Conservation (phyloP, 2,113 vertebrate species). For the Cyanoliseus patagonus region DNA sequence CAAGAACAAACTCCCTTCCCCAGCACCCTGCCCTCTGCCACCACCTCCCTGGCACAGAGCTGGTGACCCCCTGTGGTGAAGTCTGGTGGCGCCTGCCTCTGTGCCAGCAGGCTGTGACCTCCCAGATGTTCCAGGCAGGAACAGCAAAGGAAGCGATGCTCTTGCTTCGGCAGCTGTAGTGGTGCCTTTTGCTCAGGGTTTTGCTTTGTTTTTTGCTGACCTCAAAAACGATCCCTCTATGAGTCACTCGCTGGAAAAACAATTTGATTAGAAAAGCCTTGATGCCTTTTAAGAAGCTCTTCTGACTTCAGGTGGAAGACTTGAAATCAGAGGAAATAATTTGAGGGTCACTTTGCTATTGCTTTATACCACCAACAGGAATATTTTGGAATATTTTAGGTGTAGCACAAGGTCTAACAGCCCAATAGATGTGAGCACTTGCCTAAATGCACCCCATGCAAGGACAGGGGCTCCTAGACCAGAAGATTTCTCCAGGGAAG, state of each 20-base stretch:
- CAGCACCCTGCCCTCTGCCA: fast-evolving
- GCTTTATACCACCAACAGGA: neutral
- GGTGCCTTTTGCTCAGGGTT: neutral
- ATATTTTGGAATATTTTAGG: neutral
- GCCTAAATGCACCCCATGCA: neutral
- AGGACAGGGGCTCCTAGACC: neutral
- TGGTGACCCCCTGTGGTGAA: fast-evolving
- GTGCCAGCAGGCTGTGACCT: fast-evolving
- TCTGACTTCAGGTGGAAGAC: neutral
- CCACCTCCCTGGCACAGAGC: neutral
- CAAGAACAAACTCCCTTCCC: neutral
- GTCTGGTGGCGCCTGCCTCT: fast-evolving
- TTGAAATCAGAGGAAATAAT: neutral
- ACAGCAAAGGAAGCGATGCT: neutral
- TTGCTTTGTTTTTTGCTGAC: neutral
- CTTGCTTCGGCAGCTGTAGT: neutral
- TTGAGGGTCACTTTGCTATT: neutral
- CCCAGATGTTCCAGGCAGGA: neutral
- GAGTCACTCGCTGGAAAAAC: neutral
- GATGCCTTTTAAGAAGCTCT: neutral
- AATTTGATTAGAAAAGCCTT: neutral
- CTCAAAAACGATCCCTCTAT: neutral
- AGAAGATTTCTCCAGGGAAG: neutral
- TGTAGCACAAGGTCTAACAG: neutral
- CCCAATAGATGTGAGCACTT: neutral